Evolutionary conservation across 1,140 invertebrate species (phyloP).

Genomic region (Leptoteleia sp.): DNA sequence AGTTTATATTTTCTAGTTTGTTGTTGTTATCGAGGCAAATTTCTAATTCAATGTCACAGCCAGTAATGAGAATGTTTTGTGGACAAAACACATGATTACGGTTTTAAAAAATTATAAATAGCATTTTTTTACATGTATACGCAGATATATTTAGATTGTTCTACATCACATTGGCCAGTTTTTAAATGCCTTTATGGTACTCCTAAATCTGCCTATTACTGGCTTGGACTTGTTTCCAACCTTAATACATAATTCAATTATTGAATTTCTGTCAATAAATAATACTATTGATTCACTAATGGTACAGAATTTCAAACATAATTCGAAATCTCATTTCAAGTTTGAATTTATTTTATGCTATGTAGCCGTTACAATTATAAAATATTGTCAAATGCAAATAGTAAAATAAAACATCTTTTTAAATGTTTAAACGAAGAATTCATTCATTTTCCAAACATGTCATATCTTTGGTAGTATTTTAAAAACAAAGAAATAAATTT

Average conservation of each 20-base stretch:
- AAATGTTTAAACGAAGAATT: too few species aligned
- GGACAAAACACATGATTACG: slow-evolving; percentile 5
- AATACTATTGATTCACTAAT: not conserved
- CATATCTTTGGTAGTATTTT: too few species aligned
- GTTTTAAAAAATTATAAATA: slow-evolving; percentile 11
- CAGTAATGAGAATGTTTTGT: slow-evolving; percentile 37
- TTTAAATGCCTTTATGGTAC: not conserved
- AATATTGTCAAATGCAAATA: too few species aligned
- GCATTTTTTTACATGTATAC: not conserved
- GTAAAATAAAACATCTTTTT: too few species aligned
- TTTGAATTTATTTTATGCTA: too few species aligned
- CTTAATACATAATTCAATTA: slow-evolving; percentile 1
- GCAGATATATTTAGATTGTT: not conserved
- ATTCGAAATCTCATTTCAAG: too few species aligned
- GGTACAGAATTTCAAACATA: too few species aligned
- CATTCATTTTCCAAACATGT: too few species aligned
- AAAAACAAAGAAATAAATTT: too few species aligned
- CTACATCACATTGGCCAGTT: not conserved
- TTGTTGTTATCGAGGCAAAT: slow-evolving; percentile 1
- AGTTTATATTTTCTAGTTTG: not conserved
- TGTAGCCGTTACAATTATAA: too few species aligned
- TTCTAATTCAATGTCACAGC: slow-evolving; percentile 35
- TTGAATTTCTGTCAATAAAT: slow-evolving; percentile 41
- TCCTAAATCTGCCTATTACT: slow-evolving; percentile 22
- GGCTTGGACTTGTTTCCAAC: slow-evolving; percentile 20